Percentiles rank a stretch among this genome's conserved stretches.
These are phyloP conservation scores for Drosophila lini DNA, from an alignment of 1,140 invertebrate genomes.

Conservation along the genomic window DNA sequence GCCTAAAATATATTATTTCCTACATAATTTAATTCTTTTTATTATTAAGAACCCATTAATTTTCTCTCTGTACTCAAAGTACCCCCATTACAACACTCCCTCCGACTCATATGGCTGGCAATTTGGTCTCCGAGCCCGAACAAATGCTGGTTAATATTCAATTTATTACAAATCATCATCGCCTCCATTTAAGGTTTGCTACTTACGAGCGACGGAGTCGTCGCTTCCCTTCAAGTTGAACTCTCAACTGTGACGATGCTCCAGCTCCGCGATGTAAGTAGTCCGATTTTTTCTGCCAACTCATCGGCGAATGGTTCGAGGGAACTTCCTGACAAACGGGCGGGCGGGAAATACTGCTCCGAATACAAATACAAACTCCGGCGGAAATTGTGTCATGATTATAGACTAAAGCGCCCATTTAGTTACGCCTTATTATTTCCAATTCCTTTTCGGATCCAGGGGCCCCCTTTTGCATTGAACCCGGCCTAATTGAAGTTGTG, in stretches of 20 bases:
- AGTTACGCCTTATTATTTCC: slow-evolving; percentile 83
- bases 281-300: slow-evolving; percentile 54
- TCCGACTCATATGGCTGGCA: slow-evolving; percentile 44
- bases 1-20: background rate
- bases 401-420: slow-evolving; percentile 83
- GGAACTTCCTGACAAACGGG: slow-evolving; percentile 68
- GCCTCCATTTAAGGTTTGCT: slow-evolving; percentile 56
- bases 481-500: slow-evolving; percentile 70
- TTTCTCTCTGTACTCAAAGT: slow-evolving; percentile 11
- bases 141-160: slow-evolving; percentile 78
- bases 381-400: slow-evolving; percentile 82
- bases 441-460: slow-evolving; percentile 40
- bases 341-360: slow-evolving; percentile 24
- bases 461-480: slow-evolving; percentile 48
- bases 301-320: slow-evolving; percentile 64
- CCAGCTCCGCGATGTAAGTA: slow-evolving; percentile 34
- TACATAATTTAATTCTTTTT: background rate
- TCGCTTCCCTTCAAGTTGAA: slow-evolving; percentile 62
- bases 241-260: slow-evolving; percentile 78
- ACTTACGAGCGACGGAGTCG: slow-evolving; percentile 53
- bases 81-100: slow-evolving; percentile 1
- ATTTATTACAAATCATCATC: slow-evolving; percentile 79
- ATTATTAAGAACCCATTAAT: background rate
- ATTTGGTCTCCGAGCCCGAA: slow-evolving; percentile 52
- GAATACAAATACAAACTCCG: slow-evolving; percentile 19